phyloP scores from a whole-genome alignment of 2,113 vertebrate genomes.

The Xenotilapia caudafasciata region DNA sequence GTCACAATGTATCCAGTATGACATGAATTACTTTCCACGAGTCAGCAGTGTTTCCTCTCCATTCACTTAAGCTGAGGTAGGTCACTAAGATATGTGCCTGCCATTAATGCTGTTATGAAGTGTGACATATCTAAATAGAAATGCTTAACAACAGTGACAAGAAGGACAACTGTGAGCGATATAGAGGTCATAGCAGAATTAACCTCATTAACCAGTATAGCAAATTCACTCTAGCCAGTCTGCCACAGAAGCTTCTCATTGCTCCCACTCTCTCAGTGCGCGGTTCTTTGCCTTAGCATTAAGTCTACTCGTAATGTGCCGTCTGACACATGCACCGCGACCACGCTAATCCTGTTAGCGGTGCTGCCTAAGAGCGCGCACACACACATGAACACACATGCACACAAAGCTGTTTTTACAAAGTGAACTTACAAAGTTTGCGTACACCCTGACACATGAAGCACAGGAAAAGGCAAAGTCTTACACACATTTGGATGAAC shows the following conservation, averaged over 20 bases:
- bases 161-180: neutral
- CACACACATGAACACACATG: neutral
- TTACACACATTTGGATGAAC: neutral
- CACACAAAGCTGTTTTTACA: neutral
- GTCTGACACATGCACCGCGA: conserved; percentile 4
- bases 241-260: neutral
- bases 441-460: neutral
- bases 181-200: neutral
- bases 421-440: neutral
- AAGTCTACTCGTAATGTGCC: neutral
- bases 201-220: conserved; percentile 29
- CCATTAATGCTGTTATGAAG: neutral
- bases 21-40: neutral
- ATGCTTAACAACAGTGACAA: neutral
- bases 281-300: neutral
- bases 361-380: neutral
- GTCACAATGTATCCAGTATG: neutral
- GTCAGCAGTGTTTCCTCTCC: neutral
- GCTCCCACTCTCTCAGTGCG: neutral
- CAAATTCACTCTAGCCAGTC: neutral
- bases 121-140: neutral
- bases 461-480: neutral
- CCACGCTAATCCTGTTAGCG: conserved; percentile 50
- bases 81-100: neutral
- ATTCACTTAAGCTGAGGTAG: neutral